Percentiles rank a stretch among this genome's conserved stretches.
Evolutionary conservation across 2,797 vertebrate genomes (phyloP).

Genomic region (Rhynchonycteris naso): DNA sequence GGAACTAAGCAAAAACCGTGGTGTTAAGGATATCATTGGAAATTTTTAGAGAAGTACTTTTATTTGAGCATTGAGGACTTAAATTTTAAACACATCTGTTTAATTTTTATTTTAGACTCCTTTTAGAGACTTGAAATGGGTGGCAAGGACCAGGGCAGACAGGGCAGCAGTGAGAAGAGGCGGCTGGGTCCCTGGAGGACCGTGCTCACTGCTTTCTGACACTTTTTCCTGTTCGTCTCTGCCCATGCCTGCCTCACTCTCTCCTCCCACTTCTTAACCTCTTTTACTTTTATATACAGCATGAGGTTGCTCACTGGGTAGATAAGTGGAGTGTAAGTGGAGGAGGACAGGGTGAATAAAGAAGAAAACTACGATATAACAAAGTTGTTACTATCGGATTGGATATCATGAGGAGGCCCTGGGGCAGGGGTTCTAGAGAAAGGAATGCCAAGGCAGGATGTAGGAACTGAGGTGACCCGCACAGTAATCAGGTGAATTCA

Average conservation of each 20-base stretch:
- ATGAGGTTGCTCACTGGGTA: not conserved
- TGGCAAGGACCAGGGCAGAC: not conserved
- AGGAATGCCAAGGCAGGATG: not conserved
- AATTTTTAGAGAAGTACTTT: constrained; percentile 38
- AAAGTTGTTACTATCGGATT: not conserved
- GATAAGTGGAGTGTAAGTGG: not conserved
- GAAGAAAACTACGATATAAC: not conserved
- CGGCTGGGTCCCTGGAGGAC: not conserved
- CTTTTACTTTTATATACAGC: constrained; percentile 8
- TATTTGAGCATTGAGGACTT: not conserved
- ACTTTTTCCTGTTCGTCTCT: not conserved
- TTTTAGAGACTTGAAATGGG: not conserved
- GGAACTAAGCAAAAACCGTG: constrained; percentile 22
- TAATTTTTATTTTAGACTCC: constrained; percentile 49
- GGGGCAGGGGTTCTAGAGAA: not conserved
- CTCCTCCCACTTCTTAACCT: not conserved
- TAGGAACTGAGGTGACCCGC: not conserved
- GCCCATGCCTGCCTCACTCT: not conserved
- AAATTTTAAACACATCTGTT: constrained; percentile 50
- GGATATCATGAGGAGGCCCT: not conserved
- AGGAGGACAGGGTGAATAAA: not conserved
- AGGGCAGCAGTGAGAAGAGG: not conserved
- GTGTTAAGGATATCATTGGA: not conserved
- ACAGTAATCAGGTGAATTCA: not conserved
- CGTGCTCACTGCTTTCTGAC: not conserved